These are phyloP conservation scores for Eristalis tenax DNA, from an alignment of 2,888 invertebrate species.

Conservation along the genomic window DNA sequence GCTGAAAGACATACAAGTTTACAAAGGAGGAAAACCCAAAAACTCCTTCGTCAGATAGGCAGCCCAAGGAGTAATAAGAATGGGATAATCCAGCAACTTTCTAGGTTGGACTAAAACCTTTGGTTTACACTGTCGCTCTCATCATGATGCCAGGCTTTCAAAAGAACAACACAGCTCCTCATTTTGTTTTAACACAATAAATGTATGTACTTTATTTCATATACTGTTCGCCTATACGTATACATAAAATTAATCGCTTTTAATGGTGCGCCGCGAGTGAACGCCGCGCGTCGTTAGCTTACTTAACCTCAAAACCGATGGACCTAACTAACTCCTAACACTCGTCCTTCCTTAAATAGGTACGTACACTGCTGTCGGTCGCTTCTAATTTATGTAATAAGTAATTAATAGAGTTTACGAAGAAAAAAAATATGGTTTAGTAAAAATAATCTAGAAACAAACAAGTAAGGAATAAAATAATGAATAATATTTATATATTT, in stretches of 20 bases:
- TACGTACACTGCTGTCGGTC: constrained; percentile 48
- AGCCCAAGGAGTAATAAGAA: too few species aligned
- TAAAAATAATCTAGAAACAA: constrained; percentile 23
- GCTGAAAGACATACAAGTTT: too few species aligned
- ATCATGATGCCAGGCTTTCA: neutral
- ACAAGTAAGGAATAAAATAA: constrained; percentile 1
- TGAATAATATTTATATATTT: constrained; percentile 41
- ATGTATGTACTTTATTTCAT: constrained; percentile 31
- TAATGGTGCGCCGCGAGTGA: neutral
- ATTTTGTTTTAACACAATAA: constrained; percentile 13
- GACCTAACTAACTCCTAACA: constrained; percentile 49
- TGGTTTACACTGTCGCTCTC: too few species aligned
- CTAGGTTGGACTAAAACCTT: too few species aligned
- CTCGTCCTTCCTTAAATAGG: constrained; percentile 27
- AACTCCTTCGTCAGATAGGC: too few species aligned
- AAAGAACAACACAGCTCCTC: neutral
- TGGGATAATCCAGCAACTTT: too few species aligned
- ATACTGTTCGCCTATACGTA: constrained; percentile 5
- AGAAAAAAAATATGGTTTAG: constrained; percentile 6
- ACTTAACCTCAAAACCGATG: constrained; percentile 59
- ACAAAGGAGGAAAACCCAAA: too few species aligned
- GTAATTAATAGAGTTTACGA: neutral
- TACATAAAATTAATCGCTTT: constrained; percentile 31
- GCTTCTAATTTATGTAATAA: constrained; percentile 15
- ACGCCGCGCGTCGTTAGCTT: constrained; percentile 17